Evolutionary conservation across 2,797 vertebrate genomes (phyloP).

Genomic region (Podarcis siculus): DNA sequence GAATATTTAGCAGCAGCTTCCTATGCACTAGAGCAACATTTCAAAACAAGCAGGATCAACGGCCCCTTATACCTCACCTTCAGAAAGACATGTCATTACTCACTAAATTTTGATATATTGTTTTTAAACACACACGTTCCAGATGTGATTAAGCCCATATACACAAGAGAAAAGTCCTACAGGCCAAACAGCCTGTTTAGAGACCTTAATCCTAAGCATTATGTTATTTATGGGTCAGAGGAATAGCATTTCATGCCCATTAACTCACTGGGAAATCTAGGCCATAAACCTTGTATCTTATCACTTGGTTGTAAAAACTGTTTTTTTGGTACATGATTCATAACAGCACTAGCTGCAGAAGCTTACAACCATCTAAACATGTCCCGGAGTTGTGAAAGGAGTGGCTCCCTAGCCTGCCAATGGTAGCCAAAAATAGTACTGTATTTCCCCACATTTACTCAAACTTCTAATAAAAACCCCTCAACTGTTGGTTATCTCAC

Average conservation of each 20-base stretch:
- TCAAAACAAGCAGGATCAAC: background rate
- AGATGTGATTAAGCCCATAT: background rate
- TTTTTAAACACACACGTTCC: background rate
- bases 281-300: background rate
- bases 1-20: background rate
- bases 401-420: background rate
- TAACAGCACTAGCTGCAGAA: background rate
- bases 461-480: background rate
- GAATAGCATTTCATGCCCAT: background rate
- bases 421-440: background rate
- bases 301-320: background rate
- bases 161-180: background rate
- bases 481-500: slow-evolving; percentile 73
- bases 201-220: background rate
- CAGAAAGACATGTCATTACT: background rate
- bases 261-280: background rate
- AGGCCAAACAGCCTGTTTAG: background rate
- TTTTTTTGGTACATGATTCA: background rate
- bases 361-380: background rate
- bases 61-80: background rate
- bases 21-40: background rate
- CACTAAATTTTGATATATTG: background rate
- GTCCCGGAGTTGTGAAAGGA: background rate
- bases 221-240: background rate
- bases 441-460: background rate